Percentiles rank a stretch among this genome's conserved stretches.
Conservation (phyloP, 1,140 invertebrate species). For the Phymorhynchus buccinoides region DNA sequence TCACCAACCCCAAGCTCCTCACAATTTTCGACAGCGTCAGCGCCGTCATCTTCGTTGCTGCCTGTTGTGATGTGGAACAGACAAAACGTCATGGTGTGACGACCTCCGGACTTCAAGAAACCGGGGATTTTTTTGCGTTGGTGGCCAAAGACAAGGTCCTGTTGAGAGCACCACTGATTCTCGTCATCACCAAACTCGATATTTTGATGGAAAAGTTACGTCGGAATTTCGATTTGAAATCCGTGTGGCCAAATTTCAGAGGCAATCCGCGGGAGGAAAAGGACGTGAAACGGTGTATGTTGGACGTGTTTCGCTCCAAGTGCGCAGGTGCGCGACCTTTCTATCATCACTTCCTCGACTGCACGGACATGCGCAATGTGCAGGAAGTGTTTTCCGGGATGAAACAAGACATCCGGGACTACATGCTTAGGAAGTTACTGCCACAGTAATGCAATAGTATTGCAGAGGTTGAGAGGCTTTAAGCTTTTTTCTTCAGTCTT, state of each 20-base stretch:
- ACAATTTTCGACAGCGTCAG: slow-evolving; percentile 25
- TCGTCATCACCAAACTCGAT: slow-evolving; percentile 33
- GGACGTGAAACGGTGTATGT: slow-evolving; percentile 15
- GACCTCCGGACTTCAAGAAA: slow-evolving; percentile 23
- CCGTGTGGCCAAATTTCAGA: background rate
- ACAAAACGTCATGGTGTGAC: background rate
- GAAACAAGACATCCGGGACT: slow-evolving; percentile 27
- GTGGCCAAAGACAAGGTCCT: background rate
- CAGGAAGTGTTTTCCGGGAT: slow-evolving; percentile 21
- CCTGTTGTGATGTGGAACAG: slow-evolving; percentile 21
- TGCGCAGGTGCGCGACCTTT: background rate
- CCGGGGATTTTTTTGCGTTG: background rate
- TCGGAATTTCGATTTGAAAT: background rate
- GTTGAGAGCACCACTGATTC: slow-evolving; percentile 18
- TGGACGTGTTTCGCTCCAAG: background rate
- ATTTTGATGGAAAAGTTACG: slow-evolving; percentile 11
- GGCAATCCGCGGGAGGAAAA: slow-evolving; percentile 25
- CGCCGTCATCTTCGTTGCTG: slow-evolving; percentile 30
- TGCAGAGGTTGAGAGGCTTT: too few species aligned
- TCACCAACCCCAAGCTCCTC: slow-evolving; percentile 21
- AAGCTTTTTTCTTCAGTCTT: too few species aligned
- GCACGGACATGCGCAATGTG: slow-evolving; percentile 14
- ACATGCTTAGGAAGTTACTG: slow-evolving; percentile 13
- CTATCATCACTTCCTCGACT: slow-evolving; percentile 25
- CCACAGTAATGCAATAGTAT: slow-evolving; percentile 20